Evolutionary conservation across 2,113 vertebrate species (phyloP).

Genomic region (Corythornis vintsioides): DNA sequence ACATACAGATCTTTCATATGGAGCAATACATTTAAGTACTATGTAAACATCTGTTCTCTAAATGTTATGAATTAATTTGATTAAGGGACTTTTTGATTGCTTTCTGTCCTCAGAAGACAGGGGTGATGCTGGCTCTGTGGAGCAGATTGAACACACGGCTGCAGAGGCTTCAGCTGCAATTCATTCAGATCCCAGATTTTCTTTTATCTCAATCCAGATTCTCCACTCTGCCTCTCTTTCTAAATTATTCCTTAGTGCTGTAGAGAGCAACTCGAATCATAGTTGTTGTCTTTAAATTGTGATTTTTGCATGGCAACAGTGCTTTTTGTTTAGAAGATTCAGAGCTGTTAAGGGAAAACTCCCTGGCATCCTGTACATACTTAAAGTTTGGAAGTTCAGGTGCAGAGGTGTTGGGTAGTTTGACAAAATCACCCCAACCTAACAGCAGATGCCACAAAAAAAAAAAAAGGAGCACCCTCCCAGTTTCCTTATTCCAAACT

Average conservation of each 20-base stretch:
- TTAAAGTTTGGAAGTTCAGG: not conserved
- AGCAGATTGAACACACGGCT: not conserved
- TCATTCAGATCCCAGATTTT: not conserved
- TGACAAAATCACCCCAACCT: not conserved
- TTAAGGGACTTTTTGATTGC: not conserved
- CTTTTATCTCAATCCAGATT: not conserved
- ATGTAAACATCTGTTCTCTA: not conserved
- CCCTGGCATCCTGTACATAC: accelerated
- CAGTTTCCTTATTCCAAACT: not conserved
- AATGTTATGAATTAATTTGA: not conserved
- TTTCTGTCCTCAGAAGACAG: not conserved
- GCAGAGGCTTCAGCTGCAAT: not conserved
- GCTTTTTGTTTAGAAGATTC: not conserved
- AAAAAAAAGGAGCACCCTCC: not conserved
- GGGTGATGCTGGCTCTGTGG: not conserved
- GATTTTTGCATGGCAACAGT: not conserved
- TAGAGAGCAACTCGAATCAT: not conserved
- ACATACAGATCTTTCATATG: not conserved
- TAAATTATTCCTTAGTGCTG: not conserved
- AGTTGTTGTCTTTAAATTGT: not conserved
- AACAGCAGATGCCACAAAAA: not conserved
- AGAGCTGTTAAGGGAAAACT: not conserved
- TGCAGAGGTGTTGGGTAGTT: not conserved
- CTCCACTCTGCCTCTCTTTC: not conserved
- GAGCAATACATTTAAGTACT: not conserved